These are phyloP conservation scores for Siniperca undulata DNA, from an alignment of 2,797 vertebrate species.

Conservation along the genomic window DNA sequence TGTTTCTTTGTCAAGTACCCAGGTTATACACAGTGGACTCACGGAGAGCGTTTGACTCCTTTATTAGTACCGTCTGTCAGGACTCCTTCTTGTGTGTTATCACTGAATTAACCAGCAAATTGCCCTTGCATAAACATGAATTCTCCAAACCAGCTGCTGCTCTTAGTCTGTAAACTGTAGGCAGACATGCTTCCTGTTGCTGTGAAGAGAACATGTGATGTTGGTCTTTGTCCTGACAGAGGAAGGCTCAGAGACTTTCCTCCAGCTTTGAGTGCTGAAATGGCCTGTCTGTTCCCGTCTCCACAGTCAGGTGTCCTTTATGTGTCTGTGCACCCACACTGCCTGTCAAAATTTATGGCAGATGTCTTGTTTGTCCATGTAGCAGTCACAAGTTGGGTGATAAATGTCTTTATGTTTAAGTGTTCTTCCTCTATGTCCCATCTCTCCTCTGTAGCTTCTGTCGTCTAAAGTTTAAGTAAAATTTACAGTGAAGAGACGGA, in stretches of 20 bases:
- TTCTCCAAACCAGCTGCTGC: not conserved
- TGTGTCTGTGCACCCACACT: slow-evolving; percentile 20
- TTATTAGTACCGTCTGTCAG: no score
- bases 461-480: not conserved
- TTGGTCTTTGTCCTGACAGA: not conserved
- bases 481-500: not conserved
- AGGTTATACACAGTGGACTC: no score
- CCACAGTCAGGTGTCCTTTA: slow-evolving; percentile 44
- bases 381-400: slow-evolving; percentile 28
- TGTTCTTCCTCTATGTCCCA: slow-evolving; percentile 10
- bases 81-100: not conserved
- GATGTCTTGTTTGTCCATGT: slow-evolving; percentile 48
- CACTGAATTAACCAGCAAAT: not conserved
- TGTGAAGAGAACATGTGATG: not conserved
- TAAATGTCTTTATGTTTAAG: slow-evolving; percentile 28
- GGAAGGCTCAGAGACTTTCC: not conserved
- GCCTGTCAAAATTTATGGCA: slow-evolving; percentile 40
- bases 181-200: not conserved
- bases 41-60: no score
- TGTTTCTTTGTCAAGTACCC: no score
- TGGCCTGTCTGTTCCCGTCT: slow-evolving; percentile 14
- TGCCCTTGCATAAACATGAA: no score
- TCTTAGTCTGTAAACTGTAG: not conserved
- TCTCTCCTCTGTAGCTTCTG: not conserved
- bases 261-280: slow-evolving; percentile 45